phyloP scores from a whole-genome alignment of 2,113 vertebrate genomes.

The Dendropsophus ebraccatus region DNA sequence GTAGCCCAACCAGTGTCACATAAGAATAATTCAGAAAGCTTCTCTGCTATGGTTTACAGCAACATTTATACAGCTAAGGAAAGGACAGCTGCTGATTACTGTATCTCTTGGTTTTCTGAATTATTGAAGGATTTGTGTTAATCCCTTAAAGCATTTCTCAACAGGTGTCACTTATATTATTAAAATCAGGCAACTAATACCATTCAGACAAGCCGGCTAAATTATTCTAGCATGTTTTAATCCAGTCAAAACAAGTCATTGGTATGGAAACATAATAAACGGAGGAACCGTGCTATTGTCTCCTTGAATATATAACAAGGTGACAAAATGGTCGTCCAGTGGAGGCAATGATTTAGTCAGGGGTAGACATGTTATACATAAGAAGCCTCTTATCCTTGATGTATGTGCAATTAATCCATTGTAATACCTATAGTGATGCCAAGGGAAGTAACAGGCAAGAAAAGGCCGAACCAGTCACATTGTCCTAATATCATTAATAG shows the following conservation, averaged over 20 bases:
- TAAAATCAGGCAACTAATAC: background rate
- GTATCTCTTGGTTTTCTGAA: slow-evolving; percentile 8
- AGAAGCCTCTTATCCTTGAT: background rate
- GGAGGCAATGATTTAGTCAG: background rate
- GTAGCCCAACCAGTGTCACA: too few relatives aligned
- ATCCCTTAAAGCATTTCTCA: slow-evolving; percentile 25
- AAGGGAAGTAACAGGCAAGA: too few relatives aligned
- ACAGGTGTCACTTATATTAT: slow-evolving; percentile 17
- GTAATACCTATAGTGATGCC: background rate
- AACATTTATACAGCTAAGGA: background rate
- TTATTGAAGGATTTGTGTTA: slow-evolving; percentile 33
- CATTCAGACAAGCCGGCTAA: background rate
- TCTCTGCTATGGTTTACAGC: too few relatives aligned
- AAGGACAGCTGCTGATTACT: slow-evolving; percentile 1
- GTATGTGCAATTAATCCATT: background rate
- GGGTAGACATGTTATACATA: background rate
- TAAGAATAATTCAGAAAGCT: too few relatives aligned
- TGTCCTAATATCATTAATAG: too few relatives aligned
- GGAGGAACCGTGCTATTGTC: slow-evolving; percentile 7
- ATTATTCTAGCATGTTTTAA: background rate
- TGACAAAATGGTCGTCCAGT: background rate
- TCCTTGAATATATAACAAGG: slow-evolving; percentile 20
- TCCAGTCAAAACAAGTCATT: slow-evolving; percentile 21
- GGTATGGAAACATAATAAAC: slow-evolving; percentile 2
- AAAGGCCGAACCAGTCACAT: too few relatives aligned